Evolutionary conservation across 2,113 vertebrate species (phyloP).

Genomic region (Tyto alba): DNA sequence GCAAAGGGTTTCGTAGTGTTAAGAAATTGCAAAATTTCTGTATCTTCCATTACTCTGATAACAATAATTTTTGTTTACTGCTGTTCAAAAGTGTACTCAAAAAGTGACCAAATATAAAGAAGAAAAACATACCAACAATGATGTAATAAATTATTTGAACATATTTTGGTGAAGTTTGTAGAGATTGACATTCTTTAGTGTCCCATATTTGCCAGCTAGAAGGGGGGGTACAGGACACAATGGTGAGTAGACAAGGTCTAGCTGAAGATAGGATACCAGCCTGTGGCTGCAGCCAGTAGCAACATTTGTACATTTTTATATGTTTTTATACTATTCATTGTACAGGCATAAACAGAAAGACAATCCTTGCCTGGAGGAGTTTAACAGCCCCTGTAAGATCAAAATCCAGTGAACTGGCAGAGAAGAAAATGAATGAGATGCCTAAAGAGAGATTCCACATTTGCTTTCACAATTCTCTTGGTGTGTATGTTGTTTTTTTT

Average conservation of each 20-base stretch:
- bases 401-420: neutral
- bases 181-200: neutral
- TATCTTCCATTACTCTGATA: neutral
- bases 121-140: neutral
- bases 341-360: neutral
- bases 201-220: neutral
- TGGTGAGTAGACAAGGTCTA: accelerated
- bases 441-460: neutral
- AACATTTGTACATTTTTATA: neutral
- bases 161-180: neutral
- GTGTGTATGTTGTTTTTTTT: no score
- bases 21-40: neutral
- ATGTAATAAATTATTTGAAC: neutral
- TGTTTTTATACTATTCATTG: neutral
- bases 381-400: neutral
- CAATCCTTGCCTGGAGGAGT: neutral
- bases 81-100: neutral
- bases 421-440: neutral
- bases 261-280: neutral
- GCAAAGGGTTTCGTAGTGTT: neutral
- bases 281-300: neutral
- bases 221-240: neutral
- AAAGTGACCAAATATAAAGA: neutral
- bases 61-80: neutral
- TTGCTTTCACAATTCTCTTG: neutral